phyloP scores from a whole-genome alignment of 2,888 invertebrate species.

The Neoitamus cyanurus region DNA sequence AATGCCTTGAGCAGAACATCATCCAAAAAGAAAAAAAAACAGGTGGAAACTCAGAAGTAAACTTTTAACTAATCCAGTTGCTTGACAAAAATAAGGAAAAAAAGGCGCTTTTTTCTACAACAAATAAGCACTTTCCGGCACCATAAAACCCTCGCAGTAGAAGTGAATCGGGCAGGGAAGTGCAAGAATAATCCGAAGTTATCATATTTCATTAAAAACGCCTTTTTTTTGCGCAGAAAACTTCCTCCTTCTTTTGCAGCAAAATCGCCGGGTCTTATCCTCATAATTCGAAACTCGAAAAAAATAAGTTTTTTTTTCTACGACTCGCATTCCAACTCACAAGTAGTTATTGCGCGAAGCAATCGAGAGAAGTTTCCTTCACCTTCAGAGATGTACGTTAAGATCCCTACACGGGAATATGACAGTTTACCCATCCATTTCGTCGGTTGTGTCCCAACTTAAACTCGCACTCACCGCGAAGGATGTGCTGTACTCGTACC shows the following conservation, averaged over 20 bases:
- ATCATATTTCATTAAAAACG: neutral
- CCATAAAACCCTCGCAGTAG: neutral
- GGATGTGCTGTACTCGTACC: too few species aligned
- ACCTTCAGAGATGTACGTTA: neutral
- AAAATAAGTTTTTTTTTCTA: neutral
- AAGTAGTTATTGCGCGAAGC: neutral
- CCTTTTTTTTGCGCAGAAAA: neutral
- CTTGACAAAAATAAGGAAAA: neutral
- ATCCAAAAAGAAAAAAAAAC: neutral
- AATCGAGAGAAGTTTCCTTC: neutral
- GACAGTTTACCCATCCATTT: conserved; percentile 12
- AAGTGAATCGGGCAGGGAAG: neutral
- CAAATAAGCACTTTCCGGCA: neutral
- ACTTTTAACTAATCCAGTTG: neutral
- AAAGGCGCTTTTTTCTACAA: neutral
- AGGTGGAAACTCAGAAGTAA: neutral
- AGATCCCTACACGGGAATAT: neutral
- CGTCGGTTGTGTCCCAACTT: neutral
- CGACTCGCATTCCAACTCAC: neutral
- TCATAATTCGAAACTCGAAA: neutral
- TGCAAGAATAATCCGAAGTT: neutral
- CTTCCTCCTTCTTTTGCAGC: neutral
- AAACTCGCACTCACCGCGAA: neutral
- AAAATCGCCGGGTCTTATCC: neutral
- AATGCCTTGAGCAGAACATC: neutral